Evolutionary conservation across 1,140 invertebrate genomes (phyloP), one percentile per base, ranked within the genome.

Genomic region (Drosophila prosaltans): DNA sequence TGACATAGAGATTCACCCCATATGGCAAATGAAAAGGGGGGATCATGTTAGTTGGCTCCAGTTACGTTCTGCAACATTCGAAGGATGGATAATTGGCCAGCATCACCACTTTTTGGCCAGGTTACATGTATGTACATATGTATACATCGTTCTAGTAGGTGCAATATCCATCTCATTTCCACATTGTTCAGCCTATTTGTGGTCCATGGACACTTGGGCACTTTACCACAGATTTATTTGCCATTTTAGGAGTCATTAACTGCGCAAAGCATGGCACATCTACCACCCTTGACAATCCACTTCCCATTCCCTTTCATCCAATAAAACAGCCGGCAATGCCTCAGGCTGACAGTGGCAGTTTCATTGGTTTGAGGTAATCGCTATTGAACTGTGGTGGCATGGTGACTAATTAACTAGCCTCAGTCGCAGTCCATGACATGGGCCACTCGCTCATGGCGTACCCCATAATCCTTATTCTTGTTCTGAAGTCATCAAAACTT

Each of bases 221-320:
- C 61, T 61, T 72, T 21, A 57, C 65, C 65, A 57, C 65, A 69
- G 70, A 72, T 72, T 72, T 72, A 61, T 72, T 72, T 72, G 58
- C 65, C 43, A 63, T 68, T 72, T 69, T 68, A 72, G 70, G 70
- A 72, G 65, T 72, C 65, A 72, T 72, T 72, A 72, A 58, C 55
- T 72, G 7, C 62, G 69, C 28, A 71, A 57, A 59, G 54, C 28
- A 59, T 40, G 57, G 2, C n/a, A 58, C 28, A 8, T 30, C 24
- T 28, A 24, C 6, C 41, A 26, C 24, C 30, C 2, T 51, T 32
- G 24, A 26, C 32, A 7, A 36, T 5, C 32, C 39, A 41, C 26
- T 39, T 5, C 65, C 55, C 60, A 61, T 69, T 39, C 40, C 73
- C 61, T 61, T 36, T 61, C 48, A 43, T 6, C 16, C 65, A 77